phyloP scores from a whole-genome alignment of 2,888 invertebrate genomes.

The Monoplex corrugatus region DNA sequence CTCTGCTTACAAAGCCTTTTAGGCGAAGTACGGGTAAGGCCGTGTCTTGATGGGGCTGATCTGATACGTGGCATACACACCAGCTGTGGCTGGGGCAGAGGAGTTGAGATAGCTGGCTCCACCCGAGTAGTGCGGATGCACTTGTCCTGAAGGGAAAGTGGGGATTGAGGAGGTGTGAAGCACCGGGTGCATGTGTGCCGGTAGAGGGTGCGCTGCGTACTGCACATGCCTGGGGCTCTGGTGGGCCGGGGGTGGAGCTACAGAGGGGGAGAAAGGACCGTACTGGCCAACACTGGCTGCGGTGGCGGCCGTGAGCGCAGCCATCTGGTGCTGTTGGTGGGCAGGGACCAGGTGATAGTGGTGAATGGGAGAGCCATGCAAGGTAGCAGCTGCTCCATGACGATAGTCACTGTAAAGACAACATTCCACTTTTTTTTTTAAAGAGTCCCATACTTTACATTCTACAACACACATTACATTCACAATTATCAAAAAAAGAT shows the following conservation, averaged over 20 bases:
- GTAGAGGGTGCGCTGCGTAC: conserved; percentile 88
- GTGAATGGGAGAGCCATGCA: conserved; percentile 75
- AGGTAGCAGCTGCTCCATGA: conserved; percentile 83
- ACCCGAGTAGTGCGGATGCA: conserved; percentile 83
- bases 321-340: conserved; percentile 78
- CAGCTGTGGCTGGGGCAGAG: conserved; percentile 81
- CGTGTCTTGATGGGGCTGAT: conserved; percentile 87
- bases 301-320: conserved; percentile 67
- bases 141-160: conserved; percentile 72
- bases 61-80: conserved; percentile 86
- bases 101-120: conserved; percentile 58
- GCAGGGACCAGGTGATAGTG: conserved; percentile 80
- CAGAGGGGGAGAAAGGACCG: conserved; percentile 79
- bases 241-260: conserved; percentile 91
- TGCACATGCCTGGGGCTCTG: conserved; percentile 86
- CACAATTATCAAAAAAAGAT: too few species aligned
- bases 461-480: background rate
- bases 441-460: background rate
- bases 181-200: conserved; percentile 88
- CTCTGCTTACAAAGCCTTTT: conserved; percentile 36
- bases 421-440: too few species aligned
- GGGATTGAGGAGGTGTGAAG: conserved; percentile 73
- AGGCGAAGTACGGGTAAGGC: conserved; percentile 84
- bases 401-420: conserved; percentile 83
- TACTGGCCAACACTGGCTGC: conserved; percentile 73